Evolutionary conservation across 2,888 invertebrate species (phyloP).

Genomic region (Eupithecia subfuscata): DNA sequence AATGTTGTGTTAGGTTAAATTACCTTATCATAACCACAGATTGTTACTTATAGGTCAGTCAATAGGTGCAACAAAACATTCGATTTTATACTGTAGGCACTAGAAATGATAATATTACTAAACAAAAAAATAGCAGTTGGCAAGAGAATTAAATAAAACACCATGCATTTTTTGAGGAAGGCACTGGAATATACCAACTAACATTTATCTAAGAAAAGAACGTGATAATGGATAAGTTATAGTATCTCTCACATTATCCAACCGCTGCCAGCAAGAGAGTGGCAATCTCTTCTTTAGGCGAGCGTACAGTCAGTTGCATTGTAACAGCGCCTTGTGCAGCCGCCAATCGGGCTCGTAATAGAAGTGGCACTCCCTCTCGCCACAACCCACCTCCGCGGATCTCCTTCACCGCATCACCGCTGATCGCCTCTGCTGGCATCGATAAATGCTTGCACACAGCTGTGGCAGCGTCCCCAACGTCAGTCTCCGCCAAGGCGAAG

Average conservation of each 20-base stretch:
- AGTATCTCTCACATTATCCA: conserved; percentile 82
- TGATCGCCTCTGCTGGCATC: conserved; percentile 58
- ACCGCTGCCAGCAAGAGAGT: conserved; percentile 93
- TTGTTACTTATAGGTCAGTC: not conserved
- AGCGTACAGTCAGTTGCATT: conserved; percentile 95
- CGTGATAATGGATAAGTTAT: not conserved
- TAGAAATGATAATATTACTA: not conserved
- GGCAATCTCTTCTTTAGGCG: conserved; percentile 91
- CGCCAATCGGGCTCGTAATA: conserved; percentile 92
- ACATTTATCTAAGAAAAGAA: not conserved
- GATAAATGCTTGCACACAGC: conserved; percentile 69
- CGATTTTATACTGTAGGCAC: not conserved
- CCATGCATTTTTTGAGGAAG: not conserved
- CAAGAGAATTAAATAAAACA: not conserved
- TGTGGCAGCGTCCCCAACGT: conserved; percentile 61
- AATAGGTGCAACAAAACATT: not conserved
- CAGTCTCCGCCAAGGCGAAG: conserved; percentile 88
- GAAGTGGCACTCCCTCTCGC: conserved; percentile 93
- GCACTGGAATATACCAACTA: not conserved
- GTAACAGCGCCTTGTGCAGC: conserved; percentile 91
- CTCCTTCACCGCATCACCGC: conserved; percentile 66
- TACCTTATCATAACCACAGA: not conserved
- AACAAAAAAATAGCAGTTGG: too few species aligned
- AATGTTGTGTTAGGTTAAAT: not conserved
- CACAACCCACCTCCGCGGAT: conserved; percentile 87